Evolutionary conservation across 1,140 invertebrate species (phyloP).

Genomic region (Patella vulgata): DNA sequence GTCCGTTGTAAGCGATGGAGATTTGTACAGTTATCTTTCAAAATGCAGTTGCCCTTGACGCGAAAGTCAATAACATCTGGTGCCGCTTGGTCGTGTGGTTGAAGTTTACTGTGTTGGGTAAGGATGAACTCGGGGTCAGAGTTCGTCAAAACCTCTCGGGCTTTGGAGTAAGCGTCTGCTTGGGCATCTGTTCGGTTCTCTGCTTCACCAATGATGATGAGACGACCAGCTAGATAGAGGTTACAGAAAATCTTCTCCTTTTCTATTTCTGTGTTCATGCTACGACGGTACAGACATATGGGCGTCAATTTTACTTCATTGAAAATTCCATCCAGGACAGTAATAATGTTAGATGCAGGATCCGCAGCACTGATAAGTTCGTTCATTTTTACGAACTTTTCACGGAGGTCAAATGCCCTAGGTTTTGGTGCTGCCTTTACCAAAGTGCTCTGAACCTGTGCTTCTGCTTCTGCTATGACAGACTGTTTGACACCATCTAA

Average conservation of each 20-base stretch:
- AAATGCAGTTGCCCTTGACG: conserved; percentile 39
- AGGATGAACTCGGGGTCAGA: conserved; percentile 33
- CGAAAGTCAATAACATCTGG: conserved; percentile 44
- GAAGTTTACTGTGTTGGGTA: conserved; percentile 39
- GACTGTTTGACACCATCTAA: conserved; percentile 31
- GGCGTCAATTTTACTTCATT: conserved; percentile 34
- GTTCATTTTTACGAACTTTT: conserved; percentile 29
- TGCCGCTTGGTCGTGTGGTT: conserved; percentile 35
- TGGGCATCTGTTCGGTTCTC: conserved; percentile 33
- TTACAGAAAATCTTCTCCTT: conserved; percentile 27
- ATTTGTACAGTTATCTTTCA: conserved; percentile 10
- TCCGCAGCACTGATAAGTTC: conserved; percentile 21
- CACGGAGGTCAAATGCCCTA: conserved; percentile 19
- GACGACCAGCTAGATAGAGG: conserved; percentile 32
- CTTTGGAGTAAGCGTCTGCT: conserved; percentile 39
- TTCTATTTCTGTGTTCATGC: background rate
- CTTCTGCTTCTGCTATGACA: conserved; percentile 8
- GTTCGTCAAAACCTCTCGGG: conserved; percentile 39
- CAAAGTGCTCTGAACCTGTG: background rate
- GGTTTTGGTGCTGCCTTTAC: background rate
- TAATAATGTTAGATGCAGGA: conserved; percentile 35
- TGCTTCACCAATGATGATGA: conserved; percentile 21
- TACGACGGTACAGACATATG: conserved; percentile 35
- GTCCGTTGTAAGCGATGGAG: conserved; percentile 7
- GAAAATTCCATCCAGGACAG: conserved; percentile 34